Conservation (phyloP, 2,797 vertebrate species). For the Atherinosoma microstoma region DNA sequence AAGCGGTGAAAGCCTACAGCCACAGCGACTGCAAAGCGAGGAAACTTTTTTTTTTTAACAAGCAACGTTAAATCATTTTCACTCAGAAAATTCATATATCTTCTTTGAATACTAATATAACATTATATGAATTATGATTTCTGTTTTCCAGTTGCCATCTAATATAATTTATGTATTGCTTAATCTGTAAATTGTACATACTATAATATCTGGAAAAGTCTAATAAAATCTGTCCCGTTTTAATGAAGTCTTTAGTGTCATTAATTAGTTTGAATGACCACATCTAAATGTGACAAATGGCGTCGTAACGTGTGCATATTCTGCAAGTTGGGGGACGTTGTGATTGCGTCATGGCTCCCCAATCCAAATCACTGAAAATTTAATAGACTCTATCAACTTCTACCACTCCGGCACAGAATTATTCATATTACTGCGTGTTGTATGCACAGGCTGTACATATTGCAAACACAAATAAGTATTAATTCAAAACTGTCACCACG, state of each 20-base stretch:
- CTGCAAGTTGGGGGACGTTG: constrained; percentile 30
- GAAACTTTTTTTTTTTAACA: constrained; percentile 34
- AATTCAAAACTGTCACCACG: constrained; percentile 39
- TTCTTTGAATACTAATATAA: constrained; percentile 63
- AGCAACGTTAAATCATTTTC: constrained; percentile 47
- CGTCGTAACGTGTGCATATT: constrained; percentile 40
- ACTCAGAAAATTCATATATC: constrained; percentile 47
- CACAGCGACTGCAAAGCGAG: constrained; percentile 33
- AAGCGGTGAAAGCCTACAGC: constrained; percentile 34
- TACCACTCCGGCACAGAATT: constrained; percentile 45
- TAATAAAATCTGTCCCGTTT: constrained; percentile 67
- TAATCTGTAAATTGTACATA: constrained; percentile 78
- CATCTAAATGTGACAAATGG: constrained; percentile 60
- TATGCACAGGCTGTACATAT: constrained; percentile 51
- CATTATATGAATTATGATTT: constrained; percentile 48
- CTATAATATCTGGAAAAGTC: constrained; percentile 54
- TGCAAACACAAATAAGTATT: constrained; percentile 61
- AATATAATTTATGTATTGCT: constrained; percentile 61
- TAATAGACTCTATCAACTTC: constrained; percentile 61
- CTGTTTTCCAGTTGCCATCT: constrained; percentile 37
- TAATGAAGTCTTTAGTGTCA: constrained; percentile 55
- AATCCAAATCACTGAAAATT: constrained; percentile 69
- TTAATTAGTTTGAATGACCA: constrained; percentile 55
- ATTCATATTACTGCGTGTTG: constrained; percentile 66
- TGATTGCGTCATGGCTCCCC: constrained; percentile 36